Evolutionary conservation across 2,888 invertebrate species (phyloP), one percentile per base, ranked within the genome.

Genomic region (Pachymerium ferrugineum): DNA sequence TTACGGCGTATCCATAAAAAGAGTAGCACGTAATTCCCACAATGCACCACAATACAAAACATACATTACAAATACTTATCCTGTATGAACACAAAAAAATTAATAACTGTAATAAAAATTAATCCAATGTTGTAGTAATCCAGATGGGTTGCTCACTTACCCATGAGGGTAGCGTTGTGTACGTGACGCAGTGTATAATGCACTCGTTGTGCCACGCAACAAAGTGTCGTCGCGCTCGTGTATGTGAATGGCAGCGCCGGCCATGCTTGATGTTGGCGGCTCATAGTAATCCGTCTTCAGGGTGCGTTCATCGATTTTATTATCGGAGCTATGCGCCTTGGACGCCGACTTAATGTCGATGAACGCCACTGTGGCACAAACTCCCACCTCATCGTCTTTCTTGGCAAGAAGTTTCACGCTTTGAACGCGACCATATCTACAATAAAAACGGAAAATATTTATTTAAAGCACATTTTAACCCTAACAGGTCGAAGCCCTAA

Each of bases 341-440:
- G 93, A 90, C 83, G 95, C 95, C 82, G 94, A 94, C 86, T 93
- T 93, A 87, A 95, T 94, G 88, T 96, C 95, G 89, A 94, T 94
- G 87, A 95, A 95, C 85, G 93, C 92, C 85, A 93, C 92, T 83
- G 92, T 91, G 84, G 92, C 93, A 86, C 91, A 91, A 84, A 89
- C 71, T 38, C 76, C 68, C 72, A 35, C 72, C 47, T 77, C 80
- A 31, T 79, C 78, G 70, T 79, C 78, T 72, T 77, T 81, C 78
- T 77, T 80, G 76, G 90, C 88, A 88, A 94, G 88, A 86, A 94
- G 87, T 87, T 93, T 94, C 88, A 94, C 93, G 89, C 92, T 94
- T 88, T 95, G 95, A 87, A 95, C 94, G 87, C 93, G 93, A 87
- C 94, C 94, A 93, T 94, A 94, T 88, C 94, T 94, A 88, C 14